Base-by-base conservation (phyloP, 2,888 invertebrate species). In the Ophion costatus region DNA sequence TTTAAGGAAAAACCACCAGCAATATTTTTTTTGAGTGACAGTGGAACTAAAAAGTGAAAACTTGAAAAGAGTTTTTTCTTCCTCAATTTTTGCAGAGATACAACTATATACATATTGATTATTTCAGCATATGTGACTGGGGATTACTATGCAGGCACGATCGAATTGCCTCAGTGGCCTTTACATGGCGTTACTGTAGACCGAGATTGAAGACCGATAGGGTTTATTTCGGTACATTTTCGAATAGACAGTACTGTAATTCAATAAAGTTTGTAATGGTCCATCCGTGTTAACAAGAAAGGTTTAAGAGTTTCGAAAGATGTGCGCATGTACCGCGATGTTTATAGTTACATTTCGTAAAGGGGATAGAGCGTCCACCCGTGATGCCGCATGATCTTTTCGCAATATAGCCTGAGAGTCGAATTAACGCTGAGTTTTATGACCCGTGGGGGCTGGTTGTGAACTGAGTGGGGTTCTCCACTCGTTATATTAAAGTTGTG, bases 401-500 rank as follows among this genome's bases (percentile, higher is more conserved):
- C 51, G 33, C 20, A 33, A 69, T 61, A 63, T 42, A 69, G 76
- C 70, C 64, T 63, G 70, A 77, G 29, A 71, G 51, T 69, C 45
- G 57, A 78, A 82, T 77, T 71, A 78, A 57, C 67, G 38, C 24
- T 9, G 24, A 24, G 67, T 77, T 67, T 38, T 45, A n/a, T 45
- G n/a, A 59, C 61, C 59, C 66, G 59, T 59, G 22, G 63, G 51
- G 69, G 56, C 45, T 42, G 82, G 33, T 78, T 82, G 56, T 82
- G 64, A 77, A 77, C 51, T 77, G 71, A 82, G 77, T 56, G 64
- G 56, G 38, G 63, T 77, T 57, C 66, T 70, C 66, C 29, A 57
- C 76, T 77, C 61, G 61, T 82, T 67, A 77, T 82, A 74, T 73
- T 38, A 45, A 71, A 78, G 59, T 71, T 57, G 29, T 45, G 56